These are phyloP conservation scores for Spilosoma lubricipeda DNA, from an alignment of 2,888 invertebrate species.

Conservation along the genomic window DNA sequence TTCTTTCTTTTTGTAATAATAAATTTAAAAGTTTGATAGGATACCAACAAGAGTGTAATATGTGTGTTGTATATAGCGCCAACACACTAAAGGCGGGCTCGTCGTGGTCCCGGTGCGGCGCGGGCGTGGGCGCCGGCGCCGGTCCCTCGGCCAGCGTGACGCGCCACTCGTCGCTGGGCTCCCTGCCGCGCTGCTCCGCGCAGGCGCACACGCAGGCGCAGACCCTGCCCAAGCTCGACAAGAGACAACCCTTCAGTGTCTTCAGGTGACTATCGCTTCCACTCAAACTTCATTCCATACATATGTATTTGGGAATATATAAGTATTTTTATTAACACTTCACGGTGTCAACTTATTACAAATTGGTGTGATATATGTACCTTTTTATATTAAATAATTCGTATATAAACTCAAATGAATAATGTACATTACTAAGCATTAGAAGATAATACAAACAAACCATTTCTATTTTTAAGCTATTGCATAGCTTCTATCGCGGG, in stretches of 20 bases:
- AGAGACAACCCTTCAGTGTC: conserved; percentile 67
- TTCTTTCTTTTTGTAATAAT: too few species aligned
- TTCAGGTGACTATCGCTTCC: conserved; percentile 56
- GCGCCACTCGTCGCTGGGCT: conserved; percentile 72
- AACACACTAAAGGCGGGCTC: conserved; percentile 44
- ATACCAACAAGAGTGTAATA: neutral
- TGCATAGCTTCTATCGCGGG: too few species aligned
- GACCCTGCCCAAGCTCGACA: conserved; percentile 63
- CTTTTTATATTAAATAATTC: too few species aligned
- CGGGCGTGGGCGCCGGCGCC: conserved; percentile 19
- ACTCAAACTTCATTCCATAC: too few species aligned
- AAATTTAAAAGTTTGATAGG: neutral
- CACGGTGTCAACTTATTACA: too few species aligned
- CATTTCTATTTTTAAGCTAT: too few species aligned
- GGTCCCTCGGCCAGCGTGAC: conserved; percentile 51
- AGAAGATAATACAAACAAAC: too few species aligned
- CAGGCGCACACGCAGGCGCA: too few species aligned
- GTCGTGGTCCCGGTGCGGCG: conserved; percentile 14
- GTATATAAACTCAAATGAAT: too few species aligned
- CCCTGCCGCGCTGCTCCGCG: conserved; percentile 61
- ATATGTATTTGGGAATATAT: too few species aligned
- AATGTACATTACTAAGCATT: too few species aligned
- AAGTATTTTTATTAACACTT: neutral
- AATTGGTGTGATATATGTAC: too few species aligned
- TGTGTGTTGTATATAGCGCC: conserved; percentile 22